A percentile compares a stretch with the other conserved stretches of the same genome.
These are phyloP conservation scores for Prosopocoilus inquinatus DNA, from an alignment of 2,888 invertebrate genomes.

Conservation along the genomic window DNA sequence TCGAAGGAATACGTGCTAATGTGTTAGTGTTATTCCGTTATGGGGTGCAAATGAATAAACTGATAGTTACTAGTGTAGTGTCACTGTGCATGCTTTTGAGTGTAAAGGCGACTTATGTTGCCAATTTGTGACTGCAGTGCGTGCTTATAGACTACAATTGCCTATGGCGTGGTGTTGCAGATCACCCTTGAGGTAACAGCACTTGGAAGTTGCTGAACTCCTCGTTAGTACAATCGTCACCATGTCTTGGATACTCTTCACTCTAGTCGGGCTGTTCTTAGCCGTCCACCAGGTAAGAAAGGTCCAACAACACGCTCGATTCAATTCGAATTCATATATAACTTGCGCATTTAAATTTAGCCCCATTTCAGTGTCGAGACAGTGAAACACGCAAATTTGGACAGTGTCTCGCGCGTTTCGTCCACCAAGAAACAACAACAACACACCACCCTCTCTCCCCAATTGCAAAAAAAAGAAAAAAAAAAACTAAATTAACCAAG, in stretches of 20 bases:
- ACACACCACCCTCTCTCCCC: conserved; percentile 10
- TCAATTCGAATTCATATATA: conserved; percentile 2
- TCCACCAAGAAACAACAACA: too few species aligned
- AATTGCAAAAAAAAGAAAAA: not conserved
- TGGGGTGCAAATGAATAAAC: conserved; percentile 24
- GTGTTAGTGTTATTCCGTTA: conserved; percentile 37
- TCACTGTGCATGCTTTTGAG: conserved; percentile 18
- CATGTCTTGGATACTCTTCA: conserved; percentile 49
- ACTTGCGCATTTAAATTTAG: conserved; percentile 20
- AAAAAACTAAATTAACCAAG: not conserved
- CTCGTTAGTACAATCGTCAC: conserved; percentile 30
- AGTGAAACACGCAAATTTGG: conserved; percentile 43
- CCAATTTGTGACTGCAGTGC: conserved; percentile 29
- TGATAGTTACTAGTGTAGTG: conserved; percentile 18
- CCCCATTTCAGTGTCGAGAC: conserved; percentile 33
- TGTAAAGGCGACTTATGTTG: conserved; percentile 31
- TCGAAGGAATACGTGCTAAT: conserved; percentile 33
- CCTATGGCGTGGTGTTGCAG: conserved; percentile 52
- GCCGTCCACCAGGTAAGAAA: conserved; percentile 45
- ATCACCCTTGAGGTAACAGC: conserved; percentile 51
- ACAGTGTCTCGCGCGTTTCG: conserved; percentile 40
- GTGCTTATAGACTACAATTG: conserved; percentile 32
- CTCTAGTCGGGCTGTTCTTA: conserved; percentile 43
- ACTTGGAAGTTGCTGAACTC: conserved; percentile 44
- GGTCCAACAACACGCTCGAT: conserved; percentile 2